Conservation (phyloP, 2,797 vertebrate genomes). For the Prunella strophiata region DNA sequence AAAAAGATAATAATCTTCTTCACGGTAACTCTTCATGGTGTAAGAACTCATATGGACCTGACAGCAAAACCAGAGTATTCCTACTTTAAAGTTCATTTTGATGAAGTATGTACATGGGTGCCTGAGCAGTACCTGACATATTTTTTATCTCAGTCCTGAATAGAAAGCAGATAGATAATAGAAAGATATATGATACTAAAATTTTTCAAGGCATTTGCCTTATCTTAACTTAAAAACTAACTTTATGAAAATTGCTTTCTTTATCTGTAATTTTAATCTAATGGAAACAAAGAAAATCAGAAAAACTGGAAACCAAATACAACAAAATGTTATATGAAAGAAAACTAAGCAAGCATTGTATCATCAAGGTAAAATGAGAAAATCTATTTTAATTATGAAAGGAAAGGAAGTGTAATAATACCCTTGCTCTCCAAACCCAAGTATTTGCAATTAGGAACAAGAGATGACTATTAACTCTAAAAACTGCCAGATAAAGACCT, state of each 20-base stretch:
- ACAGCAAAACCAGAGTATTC: not conserved
- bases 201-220: not conserved
- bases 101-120: not conserved
- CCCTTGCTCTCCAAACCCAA: not conserved
- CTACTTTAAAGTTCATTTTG: not conserved
- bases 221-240: not conserved
- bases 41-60: not conserved
- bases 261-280: not conserved
- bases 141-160: not conserved
- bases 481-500: not conserved
- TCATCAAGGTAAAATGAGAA: not conserved
- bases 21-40: not conserved
- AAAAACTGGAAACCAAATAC: not conserved
- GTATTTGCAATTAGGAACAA: not conserved
- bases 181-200: not conserved
- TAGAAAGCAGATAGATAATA: not conserved
- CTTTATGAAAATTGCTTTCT: not conserved
- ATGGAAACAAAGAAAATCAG: not conserved
- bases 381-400: not conserved
- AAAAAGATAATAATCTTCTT: not conserved
- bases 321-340: not conserved
- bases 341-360: not conserved
- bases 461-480: not conserved
- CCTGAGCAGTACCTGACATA: not conserved
- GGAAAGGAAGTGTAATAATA: not conserved